phyloP scores from a whole-genome alignment of 2,888 invertebrate species.

The Caenorhabditis sinica region DNA sequence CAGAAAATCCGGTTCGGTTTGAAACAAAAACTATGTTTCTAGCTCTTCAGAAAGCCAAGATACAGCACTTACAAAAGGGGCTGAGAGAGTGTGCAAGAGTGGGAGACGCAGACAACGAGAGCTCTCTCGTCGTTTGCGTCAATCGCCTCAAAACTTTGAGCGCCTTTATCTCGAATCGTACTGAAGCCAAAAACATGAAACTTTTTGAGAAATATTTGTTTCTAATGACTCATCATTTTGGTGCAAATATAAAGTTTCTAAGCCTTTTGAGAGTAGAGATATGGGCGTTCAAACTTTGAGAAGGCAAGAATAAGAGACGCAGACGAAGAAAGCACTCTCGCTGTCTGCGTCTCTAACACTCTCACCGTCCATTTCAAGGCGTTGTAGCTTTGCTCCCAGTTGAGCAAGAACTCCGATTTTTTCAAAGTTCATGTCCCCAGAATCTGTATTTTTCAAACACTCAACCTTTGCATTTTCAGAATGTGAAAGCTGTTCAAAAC shows the following conservation, averaged over 20 bases:
- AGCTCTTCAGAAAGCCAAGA: not conserved
- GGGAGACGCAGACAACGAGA: too few relatives aligned
- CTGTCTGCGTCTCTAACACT: conserved; percentile 3
- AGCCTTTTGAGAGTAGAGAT: not conserved
- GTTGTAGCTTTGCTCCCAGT: not conserved
- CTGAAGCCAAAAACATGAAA: too few relatives aligned
- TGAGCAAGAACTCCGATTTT: not conserved
- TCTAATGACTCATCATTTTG: not conserved
- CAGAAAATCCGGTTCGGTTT: too few relatives aligned
- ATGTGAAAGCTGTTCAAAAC: conserved; percentile 57
- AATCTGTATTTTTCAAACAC: not conserved
- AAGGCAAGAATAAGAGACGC: not conserved
- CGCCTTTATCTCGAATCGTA: too few relatives aligned
- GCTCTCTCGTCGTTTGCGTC: not conserved
- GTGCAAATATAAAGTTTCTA: too few relatives aligned
- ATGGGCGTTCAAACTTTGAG: not conserved
- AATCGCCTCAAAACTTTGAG: too few relatives aligned
- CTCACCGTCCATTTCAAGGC: not conserved
- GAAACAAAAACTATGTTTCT: too few relatives aligned
- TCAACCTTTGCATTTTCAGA: conserved; percentile 42
- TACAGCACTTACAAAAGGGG: too few relatives aligned
- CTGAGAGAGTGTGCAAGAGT: too few relatives aligned
- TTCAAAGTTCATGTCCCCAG: not conserved
- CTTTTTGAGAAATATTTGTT: too few relatives aligned
- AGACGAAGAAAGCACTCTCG: not conserved